These are phyloP conservation scores for Melinopterus prodromus DNA, from an alignment of 2,888 invertebrate species.

Conservation along the genomic window DNA sequence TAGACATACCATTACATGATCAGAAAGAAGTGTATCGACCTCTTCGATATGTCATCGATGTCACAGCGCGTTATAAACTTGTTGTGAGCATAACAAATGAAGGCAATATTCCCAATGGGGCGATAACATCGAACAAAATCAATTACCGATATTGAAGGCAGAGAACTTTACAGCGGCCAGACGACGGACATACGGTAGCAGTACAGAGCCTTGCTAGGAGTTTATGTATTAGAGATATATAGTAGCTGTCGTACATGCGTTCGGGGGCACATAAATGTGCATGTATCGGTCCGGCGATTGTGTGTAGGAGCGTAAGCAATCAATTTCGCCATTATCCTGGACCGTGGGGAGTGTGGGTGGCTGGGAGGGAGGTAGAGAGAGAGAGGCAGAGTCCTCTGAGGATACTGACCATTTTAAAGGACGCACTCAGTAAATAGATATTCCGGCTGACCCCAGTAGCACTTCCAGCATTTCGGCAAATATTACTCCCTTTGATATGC, in stretches of 20 bases:
- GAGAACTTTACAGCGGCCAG: not conserved
- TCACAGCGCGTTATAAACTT: not conserved
- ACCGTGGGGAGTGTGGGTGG: conserved; percentile 33
- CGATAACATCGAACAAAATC: conserved; percentile 4
- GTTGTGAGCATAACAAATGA: not conserved
- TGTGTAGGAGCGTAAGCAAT: conserved; percentile 60
- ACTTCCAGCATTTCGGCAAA: conserved; percentile 52
- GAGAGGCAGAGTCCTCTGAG: conserved; percentile 53
- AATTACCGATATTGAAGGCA: not conserved
- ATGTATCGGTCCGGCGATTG: conserved; percentile 54
- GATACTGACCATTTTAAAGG: conserved; percentile 61
- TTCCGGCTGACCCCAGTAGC: conserved; percentile 51
- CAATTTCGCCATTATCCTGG: conserved; percentile 59
- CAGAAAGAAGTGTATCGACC: too few species aligned
- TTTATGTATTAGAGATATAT: conserved; percentile 4
- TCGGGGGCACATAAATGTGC: conserved; percentile 49
- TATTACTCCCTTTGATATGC: conserved; percentile 62
- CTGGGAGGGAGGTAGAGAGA: conserved; percentile 38
- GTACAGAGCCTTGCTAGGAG: not conserved
- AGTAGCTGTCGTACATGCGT: conserved; percentile 35
- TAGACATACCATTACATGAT: too few species aligned
- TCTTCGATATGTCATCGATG: not conserved
- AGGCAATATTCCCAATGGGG: not conserved
- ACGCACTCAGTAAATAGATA: conserved; percentile 59
- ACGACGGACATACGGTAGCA: not conserved